Evolutionary conservation across 1,140 invertebrate species (phyloP), one percentile per base, ranked within the genome.

Genomic region (Saccostrea echinata): DNA sequence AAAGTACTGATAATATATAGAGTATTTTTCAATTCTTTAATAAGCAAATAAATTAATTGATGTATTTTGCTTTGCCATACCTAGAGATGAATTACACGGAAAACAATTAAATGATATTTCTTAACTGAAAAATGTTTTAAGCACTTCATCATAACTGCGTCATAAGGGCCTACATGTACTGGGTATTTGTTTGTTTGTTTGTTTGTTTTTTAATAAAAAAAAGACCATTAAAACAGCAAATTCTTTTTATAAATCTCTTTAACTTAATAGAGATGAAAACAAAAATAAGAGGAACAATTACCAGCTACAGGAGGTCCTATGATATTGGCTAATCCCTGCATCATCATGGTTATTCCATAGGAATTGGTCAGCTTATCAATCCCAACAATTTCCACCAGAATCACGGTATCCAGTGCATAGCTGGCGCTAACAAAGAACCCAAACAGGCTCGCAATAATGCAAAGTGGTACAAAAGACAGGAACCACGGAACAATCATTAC

Each of bases 381-480:
- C 18, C 94, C 94, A 9, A 95, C 88, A 86, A 92, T 93, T 33
- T 94, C 90, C 21, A 94, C 94, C 80, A 95, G 88, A 33, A 95
- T 91, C 30, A 95, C 91, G 2, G 94, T 94, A 16, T 91, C 92
- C 64, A 95, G 87, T 12, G 93, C 88, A 86, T 94, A 95, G 87
- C 94, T 95, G 35, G 94, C 94, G 84, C 93, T 93, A 80, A 94
- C 92, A 87, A 94, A 94, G 85, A 95, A 93, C 9, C 94, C 94
- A 91, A 93, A 95, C 1, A 52, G 68, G 11, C 90, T 92, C 16
- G 90, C 91, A 30, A 93, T 53, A 0, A 93, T 64, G 43, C 90
- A 87, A 52, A 93, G 90, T 16, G 91, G 81, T 27, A 84, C 57
- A 87, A 92, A 94, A 24, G 82, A 83, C 30, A 52, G 76, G 68